Conservation (phyloP, 2,888 invertebrate genomes). For the Timema podura region DNA sequence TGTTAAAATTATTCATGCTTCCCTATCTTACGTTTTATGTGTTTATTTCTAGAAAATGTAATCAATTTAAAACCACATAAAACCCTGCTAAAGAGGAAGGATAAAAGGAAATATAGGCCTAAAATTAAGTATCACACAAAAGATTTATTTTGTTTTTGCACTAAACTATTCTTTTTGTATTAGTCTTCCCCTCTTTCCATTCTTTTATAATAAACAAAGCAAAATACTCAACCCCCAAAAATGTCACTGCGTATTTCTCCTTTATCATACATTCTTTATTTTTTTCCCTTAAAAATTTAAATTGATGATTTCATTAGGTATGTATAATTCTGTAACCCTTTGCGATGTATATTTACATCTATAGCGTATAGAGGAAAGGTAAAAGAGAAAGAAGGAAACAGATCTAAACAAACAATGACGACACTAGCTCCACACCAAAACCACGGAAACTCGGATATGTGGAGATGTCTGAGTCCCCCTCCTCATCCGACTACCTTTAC, state of each 20-base stretch:
- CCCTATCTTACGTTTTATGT: too few species aligned
- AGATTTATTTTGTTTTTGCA: too few species aligned
- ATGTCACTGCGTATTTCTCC: neutral
- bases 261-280: constrained; percentile 7
- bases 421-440: neutral
- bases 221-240: neutral
- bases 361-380: too few species aligned
- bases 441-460: neutral
- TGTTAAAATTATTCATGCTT: too few species aligned
- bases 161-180: too few species aligned
- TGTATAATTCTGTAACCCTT: neutral
- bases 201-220: too few species aligned
- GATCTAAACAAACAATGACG: neutral
- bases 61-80: too few species aligned
- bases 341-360: neutral
- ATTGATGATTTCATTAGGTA: constrained; percentile 30
- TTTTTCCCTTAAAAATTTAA: constrained; percentile 26
- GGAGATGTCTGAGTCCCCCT: neutral
- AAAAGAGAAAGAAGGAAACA: neutral
- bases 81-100: too few species aligned
- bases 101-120: too few species aligned
- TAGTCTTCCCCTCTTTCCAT: too few species aligned
- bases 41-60: too few species aligned
- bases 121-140: too few species aligned
- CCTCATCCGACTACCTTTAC: constrained; percentile 12